phyloP scores from a whole-genome alignment of 2,888 invertebrate species.

The Tipula helvola region DNA sequence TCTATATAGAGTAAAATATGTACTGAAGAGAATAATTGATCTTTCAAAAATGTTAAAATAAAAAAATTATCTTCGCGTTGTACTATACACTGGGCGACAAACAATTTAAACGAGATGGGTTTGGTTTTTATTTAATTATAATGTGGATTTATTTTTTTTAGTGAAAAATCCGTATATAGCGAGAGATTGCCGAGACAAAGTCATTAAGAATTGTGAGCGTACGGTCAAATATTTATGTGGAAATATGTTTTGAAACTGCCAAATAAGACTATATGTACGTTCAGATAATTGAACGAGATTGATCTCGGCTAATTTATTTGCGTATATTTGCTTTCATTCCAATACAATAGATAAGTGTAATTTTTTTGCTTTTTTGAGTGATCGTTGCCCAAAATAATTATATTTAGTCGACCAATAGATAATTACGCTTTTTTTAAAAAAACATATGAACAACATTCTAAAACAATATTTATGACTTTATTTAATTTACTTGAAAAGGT shows the following conservation, averaged over 20 bases:
- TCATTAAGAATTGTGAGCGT: background rate
- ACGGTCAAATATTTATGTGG: background rate
- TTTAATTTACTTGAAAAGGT: too few relatives aligned
- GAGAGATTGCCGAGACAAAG: background rate
- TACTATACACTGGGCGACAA: background rate
- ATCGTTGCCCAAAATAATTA: too few relatives aligned
- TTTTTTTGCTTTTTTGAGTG: background rate
- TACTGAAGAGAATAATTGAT: background rate
- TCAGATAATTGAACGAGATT: background rate
- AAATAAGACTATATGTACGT: background rate
- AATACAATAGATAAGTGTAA: background rate
- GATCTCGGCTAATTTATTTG: background rate
- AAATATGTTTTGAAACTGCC: background rate
- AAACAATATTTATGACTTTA: too few relatives aligned
- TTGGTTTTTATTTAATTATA: background rate
- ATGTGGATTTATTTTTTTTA: background rate
- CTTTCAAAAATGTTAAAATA: background rate
- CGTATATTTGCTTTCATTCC: background rate
- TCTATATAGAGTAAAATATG: background rate
- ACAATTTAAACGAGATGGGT: background rate
- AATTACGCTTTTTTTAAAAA: too few relatives aligned
- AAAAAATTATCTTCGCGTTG: background rate
- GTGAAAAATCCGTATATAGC: background rate
- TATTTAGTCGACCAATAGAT: too few relatives aligned
- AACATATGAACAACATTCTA: too few relatives aligned